Evolutionary conservation across 2,113 vertebrate genomes (phyloP), one percentile per base, ranked within the genome.

Genomic region (Caranx ignobilis): DNA sequence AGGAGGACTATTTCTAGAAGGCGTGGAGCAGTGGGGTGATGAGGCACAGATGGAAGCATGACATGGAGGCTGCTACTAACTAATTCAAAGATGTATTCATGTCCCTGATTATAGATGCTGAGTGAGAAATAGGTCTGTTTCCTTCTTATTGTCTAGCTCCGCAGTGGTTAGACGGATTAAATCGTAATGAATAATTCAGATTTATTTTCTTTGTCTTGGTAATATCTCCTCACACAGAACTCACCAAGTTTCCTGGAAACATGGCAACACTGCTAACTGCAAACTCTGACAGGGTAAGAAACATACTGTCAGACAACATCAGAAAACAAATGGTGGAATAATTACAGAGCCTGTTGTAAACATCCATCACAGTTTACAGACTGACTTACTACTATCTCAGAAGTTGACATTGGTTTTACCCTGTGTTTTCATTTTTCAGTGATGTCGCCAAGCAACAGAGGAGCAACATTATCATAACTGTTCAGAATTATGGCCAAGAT

Each of bases 81-180:
- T 64, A 71, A 67, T 81, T 83, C 67, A 71, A 77, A 62, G 64
- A 80, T 75, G 74, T 75, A 84, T 75, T 74, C 61, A 73, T 54
- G 76, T 78, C 60, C 62, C 73, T 84, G 59, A 66, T 50, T 74
- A 63, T 8, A 77, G 63, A 60, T 16, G 41, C 76, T 50, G 56
- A 61, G 34, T 50, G 35, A 81, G 16, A 64, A 80, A 74, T 21
- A 68, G 55, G 15, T 35, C 39, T 1, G 63, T 13, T 15, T n/a
- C 11, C 9, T 16, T 54, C 63, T 60, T 18, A 39, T 50, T 68
- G 71, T 12, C 1, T 5, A 2, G 13, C 56, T 54, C 71, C 5
- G 3, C 45, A 10, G 12, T 13, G 48, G 48, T 32, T 15, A 2
- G 62, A 77, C 1, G 2, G 31, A 32, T n/a, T 7, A 6, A 41